phyloP scores from a whole-genome alignment of 1,140 invertebrate genomes.

The Drosophila azteca region DNA sequence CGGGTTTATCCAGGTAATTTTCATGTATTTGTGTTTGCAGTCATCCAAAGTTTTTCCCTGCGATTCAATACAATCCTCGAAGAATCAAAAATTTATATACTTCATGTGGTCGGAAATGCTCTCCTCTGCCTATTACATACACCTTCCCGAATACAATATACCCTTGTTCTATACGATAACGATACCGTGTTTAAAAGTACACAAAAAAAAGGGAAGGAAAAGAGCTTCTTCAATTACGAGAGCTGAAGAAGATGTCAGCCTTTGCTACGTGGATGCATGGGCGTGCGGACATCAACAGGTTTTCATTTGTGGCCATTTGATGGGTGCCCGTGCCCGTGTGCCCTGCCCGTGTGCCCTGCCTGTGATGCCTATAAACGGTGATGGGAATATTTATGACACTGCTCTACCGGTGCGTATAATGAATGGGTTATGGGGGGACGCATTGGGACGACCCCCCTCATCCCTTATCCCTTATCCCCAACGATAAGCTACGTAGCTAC shows the following conservation, averaged over 20 bases:
- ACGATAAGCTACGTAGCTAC: slow-evolving; percentile 76
- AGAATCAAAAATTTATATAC: no score
- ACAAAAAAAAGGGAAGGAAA: slow-evolving; percentile 46
- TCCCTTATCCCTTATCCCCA: slow-evolving; percentile 2
- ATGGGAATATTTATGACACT: slow-evolving; percentile 83
- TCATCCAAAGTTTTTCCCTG: no score
- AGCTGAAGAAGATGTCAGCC: slow-evolving; percentile 28
- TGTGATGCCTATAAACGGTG: slow-evolving; percentile 71
- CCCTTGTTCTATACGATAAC: no score
- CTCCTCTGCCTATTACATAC: no score
- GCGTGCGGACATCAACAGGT: slow-evolving; percentile 70
- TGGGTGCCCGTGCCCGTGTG: slow-evolving; percentile 41
- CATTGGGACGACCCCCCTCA: not conserved
- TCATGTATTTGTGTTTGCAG: no score
- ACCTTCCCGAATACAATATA: no score
- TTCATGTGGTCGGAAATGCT: no score
- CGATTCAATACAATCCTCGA: no score
- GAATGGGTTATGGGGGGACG: slow-evolving; percentile 61
- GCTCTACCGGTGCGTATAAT: slow-evolving; percentile 75
- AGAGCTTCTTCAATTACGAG: slow-evolving; percentile 70
- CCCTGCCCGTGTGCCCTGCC: slow-evolving; percentile 15
- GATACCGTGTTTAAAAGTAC: no score
- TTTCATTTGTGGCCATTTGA: slow-evolving; percentile 78
- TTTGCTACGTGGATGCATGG: not conserved
- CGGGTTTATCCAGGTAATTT: no score